These are phyloP conservation scores for Nebria brevicollis DNA, from an alignment of 2,888 invertebrate species.

Conservation along the genomic window DNA sequence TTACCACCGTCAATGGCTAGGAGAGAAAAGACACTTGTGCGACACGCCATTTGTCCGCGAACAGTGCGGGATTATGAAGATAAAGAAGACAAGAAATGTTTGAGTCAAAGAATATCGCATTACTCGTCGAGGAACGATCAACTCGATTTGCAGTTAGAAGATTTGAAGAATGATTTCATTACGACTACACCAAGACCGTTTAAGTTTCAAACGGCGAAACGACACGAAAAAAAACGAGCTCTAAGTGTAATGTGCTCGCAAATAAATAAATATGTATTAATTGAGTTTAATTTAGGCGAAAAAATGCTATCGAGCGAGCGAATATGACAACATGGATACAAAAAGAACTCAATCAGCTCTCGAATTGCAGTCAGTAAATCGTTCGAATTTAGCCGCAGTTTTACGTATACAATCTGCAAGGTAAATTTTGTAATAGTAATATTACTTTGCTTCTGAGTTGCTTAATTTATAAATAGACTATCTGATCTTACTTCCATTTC, in stretches of 20 bases:
- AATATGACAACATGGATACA: constrained; percentile 33
- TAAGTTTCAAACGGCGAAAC: constrained; percentile 66
- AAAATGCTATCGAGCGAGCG: constrained; percentile 37
- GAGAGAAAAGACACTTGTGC: constrained; percentile 64
- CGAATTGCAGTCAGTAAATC: constrained; percentile 64
- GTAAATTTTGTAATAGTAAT: constrained; percentile 51
- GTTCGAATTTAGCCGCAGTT: constrained; percentile 76
- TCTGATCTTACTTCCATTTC: constrained; percentile 25
- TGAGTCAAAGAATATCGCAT: constrained; percentile 51
- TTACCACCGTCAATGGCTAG: constrained; percentile 76
- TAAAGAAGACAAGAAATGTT: constrained; percentile 28
- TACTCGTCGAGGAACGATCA: constrained; percentile 61
- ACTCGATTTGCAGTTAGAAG: constrained; percentile 58
- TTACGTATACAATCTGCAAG: constrained; percentile 72
- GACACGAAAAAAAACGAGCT: constrained; percentile 60
- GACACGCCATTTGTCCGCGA: constrained; percentile 59
- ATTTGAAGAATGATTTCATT: constrained; percentile 64
- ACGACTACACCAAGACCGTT: constrained; percentile 60
- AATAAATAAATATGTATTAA: constrained; percentile 2
- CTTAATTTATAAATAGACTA: constrained; percentile 21
- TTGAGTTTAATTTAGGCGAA: constrained; percentile 34
- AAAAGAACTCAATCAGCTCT: constrained; percentile 57
- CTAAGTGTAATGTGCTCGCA: constrained; percentile 30
- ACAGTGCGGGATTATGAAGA: constrained; percentile 55
- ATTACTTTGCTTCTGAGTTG: background rate